Evolutionary conservation across 1,140 invertebrate genomes (phyloP), one percentile per base, ranked within the genome.

Genomic region (Leptopilina clavipes): DNA sequence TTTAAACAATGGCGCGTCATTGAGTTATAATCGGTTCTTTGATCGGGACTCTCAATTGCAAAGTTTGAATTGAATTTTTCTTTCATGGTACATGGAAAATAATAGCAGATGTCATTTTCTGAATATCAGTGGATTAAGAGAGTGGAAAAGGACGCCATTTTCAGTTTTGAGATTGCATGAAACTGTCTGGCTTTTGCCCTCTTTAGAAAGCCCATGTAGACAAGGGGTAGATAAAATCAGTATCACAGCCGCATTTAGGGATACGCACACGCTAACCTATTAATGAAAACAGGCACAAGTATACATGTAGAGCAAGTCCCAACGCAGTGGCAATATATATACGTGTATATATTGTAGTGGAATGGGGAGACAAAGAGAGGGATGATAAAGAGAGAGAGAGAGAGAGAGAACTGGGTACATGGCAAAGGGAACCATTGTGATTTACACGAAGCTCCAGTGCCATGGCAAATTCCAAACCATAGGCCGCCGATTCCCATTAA

Each of bases 171-270:
- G 1, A 31, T 72, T 78, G 76, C 76, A 79, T 71, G 76, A 75
- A 70, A 52, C 79, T 75, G 78, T 56, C 76, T 77, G 77, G 75
- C 56, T 45, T 75, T 76, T 59, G 56, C 71, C 75, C 79, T 79
- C 78, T 65, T 78, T 74, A 17, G 37, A 76, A 71, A 73, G 43
- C 40, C 73, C 70, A 25, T 76, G 75, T 59, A 80, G 77, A 80
- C 78, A 74, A 71, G 80, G 76, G 80, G 78, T 81, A 80, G 85
- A 85, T 85, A 86, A 84, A 86, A 86, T 86, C 85, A 76, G 79
- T 79, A 84, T 78, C 81, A 79, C 75, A 54, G 52, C 59, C 70
- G 73, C 80, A 79, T 83, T 83, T 78, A 81, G 75, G 72, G 78
- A 73, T 75, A 81, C 82, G 78, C 74, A 80, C 80, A 81, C 76